Percentiles rank a stretch among this genome's conserved stretches.
Conservation (phyloP, 2,888 invertebrate species). For the Apotomis capreana region DNA sequence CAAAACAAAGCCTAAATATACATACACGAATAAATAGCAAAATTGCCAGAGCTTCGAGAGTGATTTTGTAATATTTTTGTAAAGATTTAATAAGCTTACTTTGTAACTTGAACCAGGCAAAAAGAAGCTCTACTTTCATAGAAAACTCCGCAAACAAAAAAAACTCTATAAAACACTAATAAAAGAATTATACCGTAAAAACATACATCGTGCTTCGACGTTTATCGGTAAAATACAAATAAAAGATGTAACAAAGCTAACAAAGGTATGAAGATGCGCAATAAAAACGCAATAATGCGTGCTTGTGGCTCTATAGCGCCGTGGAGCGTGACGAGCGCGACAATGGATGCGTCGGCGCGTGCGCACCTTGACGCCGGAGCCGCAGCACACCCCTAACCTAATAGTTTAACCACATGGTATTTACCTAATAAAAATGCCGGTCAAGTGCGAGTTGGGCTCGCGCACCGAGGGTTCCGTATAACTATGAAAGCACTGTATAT, state of each 20-base stretch:
- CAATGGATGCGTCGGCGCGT: constrained; percentile 76
- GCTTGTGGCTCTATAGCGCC: constrained; percentile 53
- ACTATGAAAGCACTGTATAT: no score
- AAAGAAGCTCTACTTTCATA: background rate
- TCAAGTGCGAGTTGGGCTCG: no score
- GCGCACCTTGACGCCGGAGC: constrained; percentile 56
- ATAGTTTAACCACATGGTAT: constrained; percentile 25
- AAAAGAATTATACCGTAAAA: constrained; percentile 76
- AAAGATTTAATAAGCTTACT: background rate
- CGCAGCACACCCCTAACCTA: constrained; percentile 36
- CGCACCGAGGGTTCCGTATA: no score
- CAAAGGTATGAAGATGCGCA: constrained; percentile 80
- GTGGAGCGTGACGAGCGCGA: constrained; percentile 73
- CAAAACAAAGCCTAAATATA: no score
- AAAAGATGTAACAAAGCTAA: constrained; percentile 71
- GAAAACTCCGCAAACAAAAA: background rate
- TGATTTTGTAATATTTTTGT: background rate
- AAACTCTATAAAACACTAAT: constrained; percentile 54
- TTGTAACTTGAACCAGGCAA: background rate
- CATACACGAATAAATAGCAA: no score
- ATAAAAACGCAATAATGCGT: constrained; percentile 79
- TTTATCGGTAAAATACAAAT: constrained; percentile 73
- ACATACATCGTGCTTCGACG: constrained; percentile 74
- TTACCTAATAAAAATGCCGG: constrained; percentile 3
- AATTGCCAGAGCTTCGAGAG: background rate